phyloP scores from a whole-genome alignment of 1,140 invertebrate species.

The Plodia interpunctella region DNA sequence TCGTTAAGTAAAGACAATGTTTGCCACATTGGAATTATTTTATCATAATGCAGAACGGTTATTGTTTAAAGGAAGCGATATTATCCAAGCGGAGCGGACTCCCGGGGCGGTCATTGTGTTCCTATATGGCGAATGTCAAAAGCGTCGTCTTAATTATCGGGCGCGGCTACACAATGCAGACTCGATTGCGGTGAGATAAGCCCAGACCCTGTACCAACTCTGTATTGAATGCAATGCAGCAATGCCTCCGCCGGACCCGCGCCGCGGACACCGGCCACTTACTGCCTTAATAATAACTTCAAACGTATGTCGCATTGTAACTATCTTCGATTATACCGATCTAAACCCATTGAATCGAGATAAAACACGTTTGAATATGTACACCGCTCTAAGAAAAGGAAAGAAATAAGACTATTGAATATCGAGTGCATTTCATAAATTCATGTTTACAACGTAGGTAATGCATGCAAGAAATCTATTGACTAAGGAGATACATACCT shows the following conservation, averaged over 20 bases:
- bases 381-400: conserved; percentile 36
- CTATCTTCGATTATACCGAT: conserved; percentile 67
- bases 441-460: conserved; percentile 20
- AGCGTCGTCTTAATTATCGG: conserved; percentile 76
- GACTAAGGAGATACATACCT: conserved; percentile 13
- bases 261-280: conserved; percentile 51
- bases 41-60: conserved; percentile 71
- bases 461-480: conserved; percentile 9
- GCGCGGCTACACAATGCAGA: conserved; percentile 70
- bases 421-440: conserved; percentile 18
- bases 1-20: conserved; percentile 4
- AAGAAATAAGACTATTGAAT: conserved; percentile 33
- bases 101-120: conserved; percentile 74
- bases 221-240: conserved; percentile 61
- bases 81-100: conserved; percentile 56
- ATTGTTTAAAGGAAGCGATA: conserved; percentile 71
- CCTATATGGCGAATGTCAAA: conserved; percentile 77
- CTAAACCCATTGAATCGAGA: conserved; percentile 66
- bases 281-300: conserved; percentile 71
- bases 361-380: conserved; percentile 55
- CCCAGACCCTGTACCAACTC: conserved; percentile 52
- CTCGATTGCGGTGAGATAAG: conserved; percentile 73
- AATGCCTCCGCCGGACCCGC: conserved; percentile 36
- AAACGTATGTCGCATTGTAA: conserved; percentile 70
- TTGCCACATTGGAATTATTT: conserved; percentile 60